Conservation (phyloP, 1,140 invertebrate genomes). For the Drosophila guanche region DNA sequence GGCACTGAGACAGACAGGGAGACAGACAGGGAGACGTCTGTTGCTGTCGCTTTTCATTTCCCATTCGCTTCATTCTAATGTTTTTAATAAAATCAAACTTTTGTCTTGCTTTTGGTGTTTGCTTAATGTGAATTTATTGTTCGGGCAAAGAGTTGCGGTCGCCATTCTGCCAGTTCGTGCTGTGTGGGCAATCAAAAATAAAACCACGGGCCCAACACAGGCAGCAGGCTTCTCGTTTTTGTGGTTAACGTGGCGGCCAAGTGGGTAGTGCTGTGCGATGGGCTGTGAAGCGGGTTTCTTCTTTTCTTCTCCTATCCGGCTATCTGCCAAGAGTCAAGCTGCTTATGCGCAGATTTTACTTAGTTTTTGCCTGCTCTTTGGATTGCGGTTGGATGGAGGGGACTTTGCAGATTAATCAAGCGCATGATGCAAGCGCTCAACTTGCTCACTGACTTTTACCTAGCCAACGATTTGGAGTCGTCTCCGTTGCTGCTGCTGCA, state of each 20-base stretch:
- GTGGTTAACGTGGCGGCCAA: too few relatives aligned
- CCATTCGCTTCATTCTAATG: conserved; percentile 65
- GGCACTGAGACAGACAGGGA: too few relatives aligned
- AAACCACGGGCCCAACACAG: conserved; percentile 35
- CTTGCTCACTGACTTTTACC: conserved; percentile 68
- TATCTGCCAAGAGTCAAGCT: conserved; percentile 57
- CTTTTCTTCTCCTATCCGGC: conserved; percentile 5
- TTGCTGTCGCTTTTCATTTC: conserved; percentile 53
- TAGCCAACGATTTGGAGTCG: conserved; percentile 53
- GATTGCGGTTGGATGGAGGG: neutral
- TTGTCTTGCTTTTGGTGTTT: conserved; percentile 18
- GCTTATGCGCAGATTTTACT: conserved; percentile 52
- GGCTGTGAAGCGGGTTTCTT: conserved; percentile 13
- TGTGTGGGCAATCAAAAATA: conserved; percentile 80
- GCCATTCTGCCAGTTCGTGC: conserved; percentile 38
- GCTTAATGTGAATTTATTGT: conserved; percentile 73
- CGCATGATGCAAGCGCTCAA: conserved; percentile 67
- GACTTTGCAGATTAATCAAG: conserved; percentile 75
- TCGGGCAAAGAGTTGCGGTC: conserved; percentile 45
- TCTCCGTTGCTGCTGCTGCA: neutral
- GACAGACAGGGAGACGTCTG: neutral
- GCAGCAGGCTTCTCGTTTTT: neutral
- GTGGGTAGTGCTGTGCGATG: conserved; percentile 38
- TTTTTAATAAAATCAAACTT: conserved; percentile 72
- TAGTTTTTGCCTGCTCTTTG: neutral